Evolutionary conservation across 2,113 vertebrate genomes (phyloP).

Genomic region (Trogon surrucura): DNA sequence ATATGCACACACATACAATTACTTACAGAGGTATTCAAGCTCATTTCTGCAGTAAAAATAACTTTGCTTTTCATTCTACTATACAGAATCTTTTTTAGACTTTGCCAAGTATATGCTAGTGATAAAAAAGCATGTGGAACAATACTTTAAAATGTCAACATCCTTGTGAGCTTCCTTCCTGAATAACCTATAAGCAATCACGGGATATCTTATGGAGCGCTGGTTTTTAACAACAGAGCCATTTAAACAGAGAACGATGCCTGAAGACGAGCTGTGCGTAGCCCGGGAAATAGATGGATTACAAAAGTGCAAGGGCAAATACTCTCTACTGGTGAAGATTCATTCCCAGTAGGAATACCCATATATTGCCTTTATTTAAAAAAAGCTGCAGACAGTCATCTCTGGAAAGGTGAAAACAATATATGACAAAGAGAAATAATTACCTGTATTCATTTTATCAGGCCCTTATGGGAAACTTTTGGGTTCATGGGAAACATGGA

Average conservation of each 20-base stretch:
- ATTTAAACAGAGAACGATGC: not conserved
- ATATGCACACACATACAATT: not conserved
- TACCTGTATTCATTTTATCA: not conserved
- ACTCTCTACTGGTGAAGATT: not conserved
- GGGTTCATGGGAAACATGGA: not conserved
- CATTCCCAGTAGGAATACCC: not conserved
- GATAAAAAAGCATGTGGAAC: not conserved
- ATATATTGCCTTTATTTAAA: not conserved
- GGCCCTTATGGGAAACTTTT: not conserved
- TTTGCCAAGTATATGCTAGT: not conserved
- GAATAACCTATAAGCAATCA: not conserved
- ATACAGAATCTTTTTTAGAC: not conserved
- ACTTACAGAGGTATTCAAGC: not conserved
- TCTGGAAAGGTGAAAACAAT: slow-evolving; percentile 3
- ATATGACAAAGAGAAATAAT: not conserved
- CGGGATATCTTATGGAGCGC: not conserved
- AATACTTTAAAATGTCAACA: not conserved
- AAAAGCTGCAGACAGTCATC: not conserved
- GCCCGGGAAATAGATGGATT: not conserved
- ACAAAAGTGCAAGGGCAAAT: not conserved
- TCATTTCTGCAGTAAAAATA: not conserved
- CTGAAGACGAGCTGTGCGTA: not conserved
- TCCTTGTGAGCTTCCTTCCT: not conserved
- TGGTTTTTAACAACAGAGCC: not conserved
- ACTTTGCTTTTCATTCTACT: not conserved